Percentiles rank a stretch among this genome's conserved stretches.
These are phyloP conservation scores for Oreortyx pictus DNA, from an alignment of 2,797 vertebrate species.

Conservation along the genomic window DNA sequence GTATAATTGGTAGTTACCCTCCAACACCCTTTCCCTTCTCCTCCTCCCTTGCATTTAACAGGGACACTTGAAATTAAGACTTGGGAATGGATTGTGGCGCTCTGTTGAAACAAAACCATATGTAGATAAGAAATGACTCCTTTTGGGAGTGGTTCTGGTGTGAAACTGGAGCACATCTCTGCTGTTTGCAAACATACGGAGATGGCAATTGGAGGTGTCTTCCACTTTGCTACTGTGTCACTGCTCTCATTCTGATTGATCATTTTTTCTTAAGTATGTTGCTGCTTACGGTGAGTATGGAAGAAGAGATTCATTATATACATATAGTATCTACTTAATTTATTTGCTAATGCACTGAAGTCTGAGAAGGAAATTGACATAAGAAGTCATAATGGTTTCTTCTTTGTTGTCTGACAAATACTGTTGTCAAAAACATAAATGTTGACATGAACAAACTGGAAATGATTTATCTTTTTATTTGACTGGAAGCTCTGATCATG, in stretches of 20 bases:
- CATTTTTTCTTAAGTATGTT: neutral
- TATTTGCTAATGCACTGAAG: neutral
- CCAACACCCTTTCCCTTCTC: neutral
- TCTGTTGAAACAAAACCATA: neutral
- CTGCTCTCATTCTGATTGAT: neutral
- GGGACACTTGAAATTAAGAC: neutral
- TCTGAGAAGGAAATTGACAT: neutral
- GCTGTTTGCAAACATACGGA: neutral
- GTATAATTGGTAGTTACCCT: neutral
- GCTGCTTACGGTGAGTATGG: neutral
- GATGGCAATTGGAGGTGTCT: neutral
- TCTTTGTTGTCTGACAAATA: neutral
- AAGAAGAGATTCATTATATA: neutral
- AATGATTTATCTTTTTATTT: constrained; percentile 10
- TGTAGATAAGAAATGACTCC: neutral
- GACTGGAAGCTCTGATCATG: neutral
- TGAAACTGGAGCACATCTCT: neutral
- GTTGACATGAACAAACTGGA: neutral
- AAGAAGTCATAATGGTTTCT: neutral
- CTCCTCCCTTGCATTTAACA: neutral
- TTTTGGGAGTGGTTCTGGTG: neutral
- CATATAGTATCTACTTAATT: neutral
- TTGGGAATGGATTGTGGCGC: neutral
- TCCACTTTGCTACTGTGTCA: neutral
- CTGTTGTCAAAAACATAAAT: neutral